Conservation (phyloP, 2,113 vertebrate species). For the Oophaga pumilio region DNA sequence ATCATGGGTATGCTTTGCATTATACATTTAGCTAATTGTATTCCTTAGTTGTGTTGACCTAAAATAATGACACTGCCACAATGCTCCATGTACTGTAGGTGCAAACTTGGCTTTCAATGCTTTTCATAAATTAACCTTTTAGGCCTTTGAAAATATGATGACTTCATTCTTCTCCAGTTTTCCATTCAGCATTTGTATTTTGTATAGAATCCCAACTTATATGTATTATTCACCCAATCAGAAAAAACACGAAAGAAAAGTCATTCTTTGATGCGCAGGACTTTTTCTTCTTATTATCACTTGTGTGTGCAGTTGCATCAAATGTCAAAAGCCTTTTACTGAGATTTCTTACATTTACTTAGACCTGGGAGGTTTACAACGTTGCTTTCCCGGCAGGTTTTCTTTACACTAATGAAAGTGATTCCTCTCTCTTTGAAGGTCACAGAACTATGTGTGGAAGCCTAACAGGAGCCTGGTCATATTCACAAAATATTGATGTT, state of each 20-base stretch:
- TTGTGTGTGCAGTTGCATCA: constrained; percentile 44
- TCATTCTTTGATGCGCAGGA: constrained; percentile 36
- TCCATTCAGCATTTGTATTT: constrained; percentile 16
- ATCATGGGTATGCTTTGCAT: no score
- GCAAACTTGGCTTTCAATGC: background rate
- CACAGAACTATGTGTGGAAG: constrained; percentile 37
- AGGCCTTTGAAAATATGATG: background rate
- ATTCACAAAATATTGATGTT: constrained; percentile 15
- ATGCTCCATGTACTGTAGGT: background rate
- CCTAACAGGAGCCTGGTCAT: constrained; percentile 22
- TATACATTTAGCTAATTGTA: background rate
- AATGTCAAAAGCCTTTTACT: constrained; percentile 56
- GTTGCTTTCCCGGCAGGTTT: constrained; percentile 50
- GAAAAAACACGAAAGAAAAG: constrained; percentile 6
- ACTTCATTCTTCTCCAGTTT: background rate
- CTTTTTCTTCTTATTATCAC: constrained; percentile 38
- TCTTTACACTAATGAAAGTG: constrained; percentile 54
- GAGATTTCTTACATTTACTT: constrained; percentile 52
- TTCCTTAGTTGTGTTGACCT: background rate
- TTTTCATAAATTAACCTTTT: background rate
- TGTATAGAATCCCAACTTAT: constrained; percentile 18
- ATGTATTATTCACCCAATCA: constrained; percentile 8
- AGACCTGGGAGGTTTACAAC: constrained; percentile 51
- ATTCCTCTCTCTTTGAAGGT: constrained; percentile 47
- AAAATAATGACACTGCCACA: background rate